Evolutionary conservation across 2,888 invertebrate species (phyloP), one percentile per base, ranked within the genome.

Genomic region (Epiblema foenella): DNA sequence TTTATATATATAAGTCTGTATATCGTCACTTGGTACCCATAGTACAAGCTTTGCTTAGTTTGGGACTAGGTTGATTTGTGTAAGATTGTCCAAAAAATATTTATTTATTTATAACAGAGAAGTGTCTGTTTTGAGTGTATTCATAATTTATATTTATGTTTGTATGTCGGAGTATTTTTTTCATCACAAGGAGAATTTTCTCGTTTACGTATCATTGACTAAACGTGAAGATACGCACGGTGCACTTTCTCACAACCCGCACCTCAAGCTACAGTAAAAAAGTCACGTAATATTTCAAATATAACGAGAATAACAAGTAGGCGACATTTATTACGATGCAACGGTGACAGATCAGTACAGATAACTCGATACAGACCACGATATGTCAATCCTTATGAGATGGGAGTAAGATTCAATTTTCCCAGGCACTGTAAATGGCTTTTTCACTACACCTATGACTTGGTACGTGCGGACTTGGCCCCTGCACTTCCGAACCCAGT

Each of bases 381-480:
- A 46, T n/a, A 46, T 46, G n/a, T n/a, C 46, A 46, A n/a, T n/a
- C 46, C n/a, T 7, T 46, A 46, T n/a, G n/a, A 46, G n/a, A n/a
- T n/a, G 46, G n/a, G 46, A 7, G n/a, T n/a, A n/a, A 7, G n/a
- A 46, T 46, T n/a, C 46, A 46, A n/a, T 46, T 46, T 46, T 8
- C 1, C 1, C 46, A 12, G 46, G 46, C 46, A 46, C 46, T 46
- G 46, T 46, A n/a, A 46, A 33, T 7, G 42, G 42, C 15, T n/a
- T n/a, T 46, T 46, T 46, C 46, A 46, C n/a, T 46, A n/a, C n/a
- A 46, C 15, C 46, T 46, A 46, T 75, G 83, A 83, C 83, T 77
- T 52, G 74, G 75, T 78, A 85, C 84, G 84, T 83, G 81, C 75
- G 77, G 72, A 75, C 73, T 71, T 76, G 76, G 74, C 78, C 76